These are phyloP conservation scores for Thera obeliscata DNA, from an alignment of 2,888 invertebrate species.

Conservation along the genomic window DNA sequence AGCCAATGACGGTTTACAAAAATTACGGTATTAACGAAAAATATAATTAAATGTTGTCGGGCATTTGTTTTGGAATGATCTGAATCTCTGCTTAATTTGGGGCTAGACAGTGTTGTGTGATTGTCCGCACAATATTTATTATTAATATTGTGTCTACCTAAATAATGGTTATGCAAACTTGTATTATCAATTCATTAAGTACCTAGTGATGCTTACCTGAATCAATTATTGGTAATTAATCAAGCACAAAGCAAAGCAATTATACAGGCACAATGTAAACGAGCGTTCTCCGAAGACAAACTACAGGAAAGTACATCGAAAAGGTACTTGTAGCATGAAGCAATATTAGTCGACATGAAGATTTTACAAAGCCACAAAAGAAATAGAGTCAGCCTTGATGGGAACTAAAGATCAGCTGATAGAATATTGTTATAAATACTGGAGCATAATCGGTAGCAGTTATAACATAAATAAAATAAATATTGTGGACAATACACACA, in stretches of 20 bases:
- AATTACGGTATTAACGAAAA: neutral
- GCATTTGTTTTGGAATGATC: too few relatives aligned
- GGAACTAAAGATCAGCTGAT: too few relatives aligned
- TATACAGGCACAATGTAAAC: conserved; percentile 2
- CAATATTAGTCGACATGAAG: too few relatives aligned
- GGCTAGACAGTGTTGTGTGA: too few relatives aligned
- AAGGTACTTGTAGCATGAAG: neutral
- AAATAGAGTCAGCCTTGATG: too few relatives aligned
- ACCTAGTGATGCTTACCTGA: conserved; percentile 45
- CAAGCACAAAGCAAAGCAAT: conserved; percentile 46
- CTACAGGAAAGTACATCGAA: neutral
- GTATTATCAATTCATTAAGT: neutral
- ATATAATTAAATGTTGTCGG: neutral
- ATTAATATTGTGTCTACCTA: neutral
- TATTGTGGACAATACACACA: too few relatives aligned
- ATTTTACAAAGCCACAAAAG: too few relatives aligned
- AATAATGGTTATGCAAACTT: neutral
- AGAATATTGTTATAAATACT: too few relatives aligned
- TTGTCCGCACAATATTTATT: too few relatives aligned
- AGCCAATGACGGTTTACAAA: neutral
- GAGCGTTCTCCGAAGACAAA: neutral
- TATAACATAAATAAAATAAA: too few relatives aligned
- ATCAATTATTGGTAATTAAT: conserved; percentile 58
- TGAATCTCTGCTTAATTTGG: too few relatives aligned
- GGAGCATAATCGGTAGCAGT: too few relatives aligned